These are phyloP conservation scores for Drosophila pseudoananassae DNA, from an alignment of 1,140 invertebrate species.

Conservation along the genomic window DNA sequence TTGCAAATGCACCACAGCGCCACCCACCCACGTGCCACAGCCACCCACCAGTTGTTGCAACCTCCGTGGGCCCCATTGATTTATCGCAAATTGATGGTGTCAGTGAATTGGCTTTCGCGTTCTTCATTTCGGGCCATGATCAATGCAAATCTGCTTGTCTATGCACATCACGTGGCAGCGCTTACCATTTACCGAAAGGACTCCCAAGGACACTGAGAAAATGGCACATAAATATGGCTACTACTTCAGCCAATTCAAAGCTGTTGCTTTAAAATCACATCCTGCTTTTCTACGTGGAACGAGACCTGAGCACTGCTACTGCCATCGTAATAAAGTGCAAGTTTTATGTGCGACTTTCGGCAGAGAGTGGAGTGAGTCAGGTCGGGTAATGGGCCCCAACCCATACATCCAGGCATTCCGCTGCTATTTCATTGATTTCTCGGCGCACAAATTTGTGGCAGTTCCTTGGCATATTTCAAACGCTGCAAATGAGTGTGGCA, in stretches of 20 bases:
- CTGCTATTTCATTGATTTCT: constrained; percentile 31
- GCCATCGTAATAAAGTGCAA: neutral
- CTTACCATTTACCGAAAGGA: constrained; percentile 51
- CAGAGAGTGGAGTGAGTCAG: neutral
- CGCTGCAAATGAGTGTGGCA: constrained; percentile 46
- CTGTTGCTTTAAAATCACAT: neutral
- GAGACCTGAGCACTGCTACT: neutral
- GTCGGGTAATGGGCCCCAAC: constrained; percentile 1
- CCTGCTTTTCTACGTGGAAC: neutral
- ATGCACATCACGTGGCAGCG: constrained; percentile 70
- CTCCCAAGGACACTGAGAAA: neutral
- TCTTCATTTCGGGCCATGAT: constrained; percentile 33
- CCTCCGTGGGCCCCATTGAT: constrained; percentile 44
- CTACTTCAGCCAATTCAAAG: neutral
- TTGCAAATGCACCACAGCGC: constrained; percentile 1
- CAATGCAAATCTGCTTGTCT: constrained; percentile 70
- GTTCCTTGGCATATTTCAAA: constrained; percentile 59
- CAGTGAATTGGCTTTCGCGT: constrained; percentile 43
- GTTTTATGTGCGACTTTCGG: neutral
- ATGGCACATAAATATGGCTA: no score
- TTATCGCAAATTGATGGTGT: constrained; percentile 79
- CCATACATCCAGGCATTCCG: neutral
- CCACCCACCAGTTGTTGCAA: neutral
- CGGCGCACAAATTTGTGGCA: constrained; percentile 43
- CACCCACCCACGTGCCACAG: neutral